These are phyloP conservation scores for Oreochromis spilurus DNA, from an alignment of 2,113 vertebrate species.

Conservation along the genomic window DNA sequence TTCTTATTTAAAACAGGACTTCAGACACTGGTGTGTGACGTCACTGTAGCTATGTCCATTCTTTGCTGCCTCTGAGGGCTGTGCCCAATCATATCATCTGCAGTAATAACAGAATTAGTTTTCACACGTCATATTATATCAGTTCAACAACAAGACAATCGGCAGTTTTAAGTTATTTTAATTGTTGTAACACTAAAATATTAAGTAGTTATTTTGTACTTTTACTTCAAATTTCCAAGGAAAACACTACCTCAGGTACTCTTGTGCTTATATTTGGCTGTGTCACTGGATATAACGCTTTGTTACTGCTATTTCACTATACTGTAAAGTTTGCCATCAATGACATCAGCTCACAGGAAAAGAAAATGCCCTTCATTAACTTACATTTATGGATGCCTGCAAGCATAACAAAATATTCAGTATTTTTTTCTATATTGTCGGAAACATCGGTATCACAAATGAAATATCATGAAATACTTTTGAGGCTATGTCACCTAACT, in stretches of 20 bases:
- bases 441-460: background rate
- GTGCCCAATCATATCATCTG: background rate
- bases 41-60: background rate
- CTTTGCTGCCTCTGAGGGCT: background rate
- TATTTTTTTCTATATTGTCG: background rate
- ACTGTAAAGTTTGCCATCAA: background rate
- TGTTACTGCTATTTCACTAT: background rate
- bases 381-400: background rate
- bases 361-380: background rate
- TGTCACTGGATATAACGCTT: accelerated
- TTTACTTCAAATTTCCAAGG: background rate
- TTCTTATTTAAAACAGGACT: background rate
- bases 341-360: background rate
- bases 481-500: background rate
- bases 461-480: background rate
- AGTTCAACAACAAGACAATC: background rate
- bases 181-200: background rate
- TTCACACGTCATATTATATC: background rate
- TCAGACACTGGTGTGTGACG: background rate
- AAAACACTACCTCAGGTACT: background rate
- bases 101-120: background rate
- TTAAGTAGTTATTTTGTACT: background rate
- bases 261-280: too few species aligned
- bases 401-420: background rate
- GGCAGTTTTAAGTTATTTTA: background rate